Evolutionary conservation across 2,113 vertebrate species (phyloP), one percentile per base, ranked within the genome.

Genomic region (Hepsetus odoe): DNA sequence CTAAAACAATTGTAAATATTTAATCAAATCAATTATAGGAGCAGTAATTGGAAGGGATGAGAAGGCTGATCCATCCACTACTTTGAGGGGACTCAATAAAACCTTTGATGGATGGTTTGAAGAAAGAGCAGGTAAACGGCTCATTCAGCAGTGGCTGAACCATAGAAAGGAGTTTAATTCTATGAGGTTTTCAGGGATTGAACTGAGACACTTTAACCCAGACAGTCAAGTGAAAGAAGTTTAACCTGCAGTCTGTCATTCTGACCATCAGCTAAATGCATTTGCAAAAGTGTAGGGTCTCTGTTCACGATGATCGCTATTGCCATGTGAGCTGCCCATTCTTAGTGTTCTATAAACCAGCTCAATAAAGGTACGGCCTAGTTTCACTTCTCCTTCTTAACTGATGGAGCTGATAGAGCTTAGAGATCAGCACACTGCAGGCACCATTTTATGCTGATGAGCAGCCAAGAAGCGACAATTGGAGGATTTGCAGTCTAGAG

Each of bases 391-490:
- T 35, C 33, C 61, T 30, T 64, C 58, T 64, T 74, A 74, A 64
- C 59, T 64, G n/a, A n/a, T n/a, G n/a, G n/a, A n/a, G 72, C 28
- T 33, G 42, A 33, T 33, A 76, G 16, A 55, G 12, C 22, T 62
- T 46, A 35, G 61, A 74, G 64, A 78, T 64, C 42, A 62, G 59
- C 28, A 24, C 62, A 55, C 68, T 59, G 35, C 42, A 82, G 73
- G 66, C 13, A 26, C 30, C 33, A 66, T 76, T 79, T 76, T 67
- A 70, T 69, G 81, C 16, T 69, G 62, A 77, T 76, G 59, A 53
- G 24, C 40, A 42, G 24, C 59, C 24, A 49, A 62, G 20, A 28
- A 9, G 24, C 24, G 58, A n/a, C 44, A 62, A 72, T 55, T 66
- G 79, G 62, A 35, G 62, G 51, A 75, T 64, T 62, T 69, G 35